Base-by-base conservation (phyloP, 2,888 invertebrate species). In the Epinotia ramella region DNA sequence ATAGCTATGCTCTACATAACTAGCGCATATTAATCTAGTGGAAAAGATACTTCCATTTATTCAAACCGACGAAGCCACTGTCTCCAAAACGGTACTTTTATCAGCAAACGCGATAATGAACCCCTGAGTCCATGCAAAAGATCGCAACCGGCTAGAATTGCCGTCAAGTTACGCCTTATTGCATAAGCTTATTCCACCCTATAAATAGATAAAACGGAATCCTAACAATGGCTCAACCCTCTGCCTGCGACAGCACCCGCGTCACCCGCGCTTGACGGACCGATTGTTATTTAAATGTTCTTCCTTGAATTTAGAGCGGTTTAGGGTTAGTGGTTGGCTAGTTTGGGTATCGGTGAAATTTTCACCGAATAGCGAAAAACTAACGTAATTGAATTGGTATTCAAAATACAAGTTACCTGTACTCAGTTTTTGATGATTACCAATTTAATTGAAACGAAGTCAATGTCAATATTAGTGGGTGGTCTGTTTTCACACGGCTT, bases 221-320 rank as follows among this genome's bases (percentile, higher is more conserved):
- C 64, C 74, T 65, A 66, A 76, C 76, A 72, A 74, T 63, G 72
- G 75, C 63, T 76, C 72, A 76, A 78, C 78, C 78, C 76, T 79
- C 82, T 83, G 86, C 84, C 84, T 82, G 70, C 78, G 78, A 78
- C 84, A 85, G 78, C 75, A 79, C 77, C 76, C 73, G 71, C 79
- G 80, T 81, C 82, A 79, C 79, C 80, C 78, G 81, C 81, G 82
- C 86, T 84, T 82, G 82, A 80, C 81, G 84, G 84, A 79, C 81
- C 84, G 84, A 86, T 89, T 88, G 86, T 88, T 84, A 89, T 89
- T 89, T 87, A 87, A 89, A 89, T 85, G 84, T 84, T 83, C 84
- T 86, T 82, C 79, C 77, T 79, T 83, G 87, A 87, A 87, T 88
- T 87, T 85, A 86, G 83, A 84, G 81, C 80, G 83, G 80, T 82